Evolutionary conservation across 2,113 vertebrate species (phyloP), one percentile per base, ranked within the genome.

Genomic region (Glaucidium brasilianum): DNA sequence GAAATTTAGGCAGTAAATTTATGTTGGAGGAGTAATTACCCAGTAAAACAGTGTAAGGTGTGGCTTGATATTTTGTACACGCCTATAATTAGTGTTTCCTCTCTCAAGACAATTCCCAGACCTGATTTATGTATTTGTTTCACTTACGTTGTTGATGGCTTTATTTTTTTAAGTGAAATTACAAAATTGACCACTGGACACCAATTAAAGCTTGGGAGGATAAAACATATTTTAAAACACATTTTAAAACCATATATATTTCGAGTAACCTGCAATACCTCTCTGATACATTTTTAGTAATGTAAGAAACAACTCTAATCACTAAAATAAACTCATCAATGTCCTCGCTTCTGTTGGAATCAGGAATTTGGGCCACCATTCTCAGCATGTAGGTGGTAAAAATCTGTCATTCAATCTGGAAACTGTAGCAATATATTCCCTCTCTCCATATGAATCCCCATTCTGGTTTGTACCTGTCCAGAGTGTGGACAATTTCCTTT

Each of bases 401-500:
- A 97, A 94, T 84, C 82, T 96, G 94, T 81, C 88, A 91, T 87
- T 96, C 94, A 96, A 41, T 92, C 93, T 97, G 94, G 83, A 82
- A 91, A 60, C 67, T 78, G 23, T 59, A 93, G 90, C 56, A 94
- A 94, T 90, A 60, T 13, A 62, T 64, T 91, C 92, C 68, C 53
- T 68, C 95, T 94, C 71, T 88, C 67, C 87, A 26, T 74, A n/a
- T 88, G 88, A 94, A 97, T 95, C 93, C 60, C 89, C 50, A 47
- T 86, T 92, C 90, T 91, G 84, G 32, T 95, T 96, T 84, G 12
- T 93, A 79, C 68, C 85, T 90, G 77, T 93, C 95, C 94, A 74
- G 27, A 91, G 85, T n/a, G 86, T 66, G 85, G 91, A 85, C 41
- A 93, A 37, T 77, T 92, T 92, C 37, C 43, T 93, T 63, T 86